A percentile compares a stretch with the other conserved stretches of the same genome.
These are phyloP conservation scores for Agrenia bidenticulata DNA, from an alignment of 2,888 invertebrate species.

Conservation along the genomic window DNA sequence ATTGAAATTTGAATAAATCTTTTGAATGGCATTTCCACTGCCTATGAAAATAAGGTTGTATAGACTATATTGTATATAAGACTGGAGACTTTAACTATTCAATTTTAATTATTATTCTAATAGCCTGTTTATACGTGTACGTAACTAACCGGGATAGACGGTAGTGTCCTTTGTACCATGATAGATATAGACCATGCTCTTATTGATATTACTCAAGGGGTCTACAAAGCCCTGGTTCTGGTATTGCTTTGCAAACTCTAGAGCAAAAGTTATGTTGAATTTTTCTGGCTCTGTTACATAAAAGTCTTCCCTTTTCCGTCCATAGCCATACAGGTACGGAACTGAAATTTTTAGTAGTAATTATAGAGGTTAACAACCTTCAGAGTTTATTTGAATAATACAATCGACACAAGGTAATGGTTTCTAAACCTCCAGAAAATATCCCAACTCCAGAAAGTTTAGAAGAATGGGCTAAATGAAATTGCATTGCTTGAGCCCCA, in stretches of 20 bases:
- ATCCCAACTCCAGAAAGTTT: conserved; percentile 55
- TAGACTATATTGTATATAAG: background rate
- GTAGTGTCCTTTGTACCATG: conserved; percentile 54
- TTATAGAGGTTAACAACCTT: too few relatives aligned
- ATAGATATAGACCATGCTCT: conserved; percentile 55
- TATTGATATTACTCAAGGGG: conserved; percentile 52
- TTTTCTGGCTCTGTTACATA: conserved; percentile 42
- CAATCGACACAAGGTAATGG: background rate
- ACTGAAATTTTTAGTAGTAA: too few relatives aligned
- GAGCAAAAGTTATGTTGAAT: conserved; percentile 39
- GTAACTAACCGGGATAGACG: conserved; percentile 54
- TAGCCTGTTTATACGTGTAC: background rate
- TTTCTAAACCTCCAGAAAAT: conserved; percentile 55
- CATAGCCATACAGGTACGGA: conserved; percentile 49
- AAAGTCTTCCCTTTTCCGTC: conserved; percentile 36
- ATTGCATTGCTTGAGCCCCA: conserved; percentile 56
- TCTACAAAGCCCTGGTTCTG: conserved; percentile 54
- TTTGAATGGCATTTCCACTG: conserved; percentile 26
- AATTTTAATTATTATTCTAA: background rate
- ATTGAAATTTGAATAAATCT: conserved; percentile 33
- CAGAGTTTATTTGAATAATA: conserved; percentile 14
- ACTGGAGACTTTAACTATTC: background rate
- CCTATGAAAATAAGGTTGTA: conserved; percentile 10
- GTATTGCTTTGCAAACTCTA: conserved; percentile 38
- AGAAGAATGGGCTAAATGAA: conserved; percentile 56